Evolutionary conservation across 2,113 vertebrate species (phyloP), one percentile per base, ranked within the genome.

Genomic region (Illadopsis cleaveri): DNA sequence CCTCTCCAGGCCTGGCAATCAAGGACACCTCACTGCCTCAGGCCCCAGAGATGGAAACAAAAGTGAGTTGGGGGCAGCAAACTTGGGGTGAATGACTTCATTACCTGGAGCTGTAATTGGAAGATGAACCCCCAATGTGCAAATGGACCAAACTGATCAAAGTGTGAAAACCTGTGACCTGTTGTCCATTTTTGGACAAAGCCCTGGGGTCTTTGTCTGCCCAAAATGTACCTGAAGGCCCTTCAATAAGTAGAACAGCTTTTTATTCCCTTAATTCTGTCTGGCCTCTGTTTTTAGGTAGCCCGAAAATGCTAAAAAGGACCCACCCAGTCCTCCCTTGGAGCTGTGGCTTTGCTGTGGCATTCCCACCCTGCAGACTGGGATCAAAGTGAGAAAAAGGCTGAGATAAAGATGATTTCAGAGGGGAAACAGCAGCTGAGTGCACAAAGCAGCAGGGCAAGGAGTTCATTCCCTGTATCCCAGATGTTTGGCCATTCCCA

Each of bases 81-180:
- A 22, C 53, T 7, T 12, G 71, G 40, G 12, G 1, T 19, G 5
- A 71, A 33, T 33, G 69, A 53, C 69, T 71, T 33, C 48, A 71
- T 58, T 35, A 7, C 14, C 56, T 58, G 69, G 1, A 19, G 69
- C 69, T 71, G 69, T 1, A 18, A 71, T 18, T 25, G 50, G 50
- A 2, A 45, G 24, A 45, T 35, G 3, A 7, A 45, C 17, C 40
- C 70, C 71, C 71, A 73, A 28, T 4, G 0, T 57, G 70, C 24
- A 73, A 73, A 45, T n/a, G 71, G 53, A 7, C 14, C 53, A 28
- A 75, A 17, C 19, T 75, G 5, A 37, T 11, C 7, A 4, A 38
- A 60, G 72, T 11, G 16, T 60, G 15, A 33, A 53, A 48, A 48
- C 44, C 73, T 0, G 0, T 20, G 35, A 40, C 1, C n/a, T 3